Percentiles rank a stretch among this genome's conserved stretches.
phyloP scores from a whole-genome alignment of 2,888 invertebrate species.

The Allygus modestus region DNA sequence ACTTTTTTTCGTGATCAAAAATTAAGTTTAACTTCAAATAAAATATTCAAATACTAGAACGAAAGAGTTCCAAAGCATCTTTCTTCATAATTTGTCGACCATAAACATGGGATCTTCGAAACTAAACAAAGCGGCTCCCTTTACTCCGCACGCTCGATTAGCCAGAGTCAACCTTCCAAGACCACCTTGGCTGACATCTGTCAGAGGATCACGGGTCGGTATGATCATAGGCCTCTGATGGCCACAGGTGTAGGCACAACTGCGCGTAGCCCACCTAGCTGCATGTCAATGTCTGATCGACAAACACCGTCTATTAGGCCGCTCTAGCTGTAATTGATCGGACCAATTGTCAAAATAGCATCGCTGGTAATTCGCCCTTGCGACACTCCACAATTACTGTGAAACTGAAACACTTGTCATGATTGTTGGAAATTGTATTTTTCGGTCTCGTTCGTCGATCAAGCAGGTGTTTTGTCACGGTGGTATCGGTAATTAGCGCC shows the following conservation, averaged over 20 bases:
- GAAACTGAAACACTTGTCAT: not conserved
- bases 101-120: too few relatives aligned
- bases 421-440: not conserved
- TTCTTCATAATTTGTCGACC: too few relatives aligned
- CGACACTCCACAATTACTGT: slow-evolving; percentile 3
- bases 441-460: not conserved
- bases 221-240: not conserved
- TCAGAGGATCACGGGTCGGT: too few relatives aligned
- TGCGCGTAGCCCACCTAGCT: slow-evolving; percentile 1
- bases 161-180: not conserved
- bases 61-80: too few relatives aligned
- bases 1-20: too few relatives aligned
- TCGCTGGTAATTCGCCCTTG: slow-evolving; percentile 5
- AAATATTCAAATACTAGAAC: too few relatives aligned
- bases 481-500: not conserved
- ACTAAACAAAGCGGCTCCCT: not conserved
- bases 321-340: not conserved
- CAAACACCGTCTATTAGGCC: not conserved
- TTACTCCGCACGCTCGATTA: not conserved
- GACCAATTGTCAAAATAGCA: slow-evolving; percentile 28
- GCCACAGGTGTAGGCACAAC: not conserved
- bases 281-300: not conserved
- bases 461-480: slow-evolving; percentile 16
- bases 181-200: not conserved
- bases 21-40: too few relatives aligned